Percentiles rank a stretch among this genome's conserved stretches.
phyloP scores from a whole-genome alignment of 2,797 vertebrate genomes.

The Macropodus opercularis region DNA sequence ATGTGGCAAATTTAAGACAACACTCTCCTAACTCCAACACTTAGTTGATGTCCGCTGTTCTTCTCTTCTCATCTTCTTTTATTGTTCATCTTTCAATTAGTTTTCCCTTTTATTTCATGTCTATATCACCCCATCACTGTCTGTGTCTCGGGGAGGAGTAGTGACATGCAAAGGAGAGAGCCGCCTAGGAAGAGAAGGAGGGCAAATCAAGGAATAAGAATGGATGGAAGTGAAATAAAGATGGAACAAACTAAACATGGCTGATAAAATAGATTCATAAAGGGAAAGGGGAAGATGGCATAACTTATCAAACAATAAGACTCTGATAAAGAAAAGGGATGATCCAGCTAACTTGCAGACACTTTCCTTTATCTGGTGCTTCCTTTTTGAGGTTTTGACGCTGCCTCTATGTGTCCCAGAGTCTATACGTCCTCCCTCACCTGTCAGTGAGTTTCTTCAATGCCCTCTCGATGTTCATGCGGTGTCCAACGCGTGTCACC shows the following conservation, averaged over 20 bases:
- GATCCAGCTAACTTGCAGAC: slow-evolving; percentile 50
- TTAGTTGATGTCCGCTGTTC: slow-evolving; percentile 59
- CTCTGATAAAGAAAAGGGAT: slow-evolving; percentile 51
- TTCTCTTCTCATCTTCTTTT: slow-evolving; percentile 62
- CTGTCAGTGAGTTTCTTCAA: slow-evolving; percentile 94
- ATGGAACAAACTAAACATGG: slow-evolving; percentile 44
- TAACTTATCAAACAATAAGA: slow-evolving; percentile 53
- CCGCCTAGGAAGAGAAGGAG: slow-evolving; percentile 73
- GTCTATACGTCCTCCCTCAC: slow-evolving; percentile 80
- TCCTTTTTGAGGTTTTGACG: slow-evolving; percentile 51
- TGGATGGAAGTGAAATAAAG: slow-evolving; percentile 52
- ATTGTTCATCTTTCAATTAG: slow-evolving; percentile 67
- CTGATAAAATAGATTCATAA: slow-evolving; percentile 49
- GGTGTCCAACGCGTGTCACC: slow-evolving; percentile 94
- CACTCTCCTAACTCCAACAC: slow-evolving; percentile 22
- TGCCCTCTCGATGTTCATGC: slow-evolving; percentile 97
- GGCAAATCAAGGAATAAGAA: slow-evolving; percentile 72
- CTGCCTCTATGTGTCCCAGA: slow-evolving; percentile 60
- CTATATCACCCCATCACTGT: slow-evolving; percentile 71
- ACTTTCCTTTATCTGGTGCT: slow-evolving; percentile 62
- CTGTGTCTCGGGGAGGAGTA: slow-evolving; percentile 81
- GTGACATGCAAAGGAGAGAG: slow-evolving; percentile 84
- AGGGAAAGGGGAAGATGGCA: slow-evolving; percentile 37
- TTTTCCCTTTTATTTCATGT: slow-evolving; percentile 65
- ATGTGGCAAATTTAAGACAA: slow-evolving; percentile 41